Evolutionary conservation across 2,888 invertebrate species (phyloP).

Genomic region (Corythucha ciliata): DNA sequence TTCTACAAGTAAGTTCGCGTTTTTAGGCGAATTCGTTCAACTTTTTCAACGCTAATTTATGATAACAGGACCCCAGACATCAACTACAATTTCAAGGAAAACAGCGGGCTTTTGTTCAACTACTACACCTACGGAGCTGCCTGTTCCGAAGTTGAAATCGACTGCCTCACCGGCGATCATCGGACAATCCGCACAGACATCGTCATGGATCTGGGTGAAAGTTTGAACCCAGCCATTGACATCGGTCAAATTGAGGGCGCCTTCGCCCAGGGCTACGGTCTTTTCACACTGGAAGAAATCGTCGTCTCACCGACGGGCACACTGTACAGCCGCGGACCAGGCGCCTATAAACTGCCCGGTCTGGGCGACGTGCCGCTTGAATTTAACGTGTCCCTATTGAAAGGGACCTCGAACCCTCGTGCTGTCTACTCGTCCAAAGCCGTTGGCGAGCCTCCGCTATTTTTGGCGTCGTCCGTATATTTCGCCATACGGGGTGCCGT

Average conservation of each 20-base stretch:
- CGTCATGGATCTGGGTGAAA: conserved; percentile 93
- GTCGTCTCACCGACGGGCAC: conserved; percentile 76
- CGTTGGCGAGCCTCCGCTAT: conserved; percentile 90
- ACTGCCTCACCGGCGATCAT: conserved; percentile 90
- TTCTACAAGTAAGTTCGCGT: conserved; percentile 50
- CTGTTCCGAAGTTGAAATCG: conserved; percentile 82
- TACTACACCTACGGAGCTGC: conserved; percentile 83
- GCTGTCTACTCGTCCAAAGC: conserved; percentile 96
- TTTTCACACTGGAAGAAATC: conserved; percentile 83
- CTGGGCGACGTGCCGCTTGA: conserved; percentile 84
- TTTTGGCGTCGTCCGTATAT: conserved; percentile 73
- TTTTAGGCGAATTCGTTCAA: background rate
- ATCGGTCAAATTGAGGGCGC: conserved; percentile 95
- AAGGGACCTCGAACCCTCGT: conserved; percentile 76
- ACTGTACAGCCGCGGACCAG: conserved; percentile 77
- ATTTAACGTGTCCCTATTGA: conserved; percentile 85
- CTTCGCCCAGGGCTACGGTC: conserved; percentile 87
- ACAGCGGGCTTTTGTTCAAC: conserved; percentile 62
- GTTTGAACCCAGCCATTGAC: conserved; percentile 92
- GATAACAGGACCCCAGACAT: conserved; percentile 62
- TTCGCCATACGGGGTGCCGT: conserved; percentile 86
- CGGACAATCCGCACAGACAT: conserved; percentile 76
- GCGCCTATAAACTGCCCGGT: conserved; percentile 88
- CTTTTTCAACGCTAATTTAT: background rate
- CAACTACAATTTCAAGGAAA: conserved; percentile 55